These are phyloP conservation scores for Aelia acuminata DNA, from an alignment of 2,888 invertebrate species.

Conservation along the genomic window DNA sequence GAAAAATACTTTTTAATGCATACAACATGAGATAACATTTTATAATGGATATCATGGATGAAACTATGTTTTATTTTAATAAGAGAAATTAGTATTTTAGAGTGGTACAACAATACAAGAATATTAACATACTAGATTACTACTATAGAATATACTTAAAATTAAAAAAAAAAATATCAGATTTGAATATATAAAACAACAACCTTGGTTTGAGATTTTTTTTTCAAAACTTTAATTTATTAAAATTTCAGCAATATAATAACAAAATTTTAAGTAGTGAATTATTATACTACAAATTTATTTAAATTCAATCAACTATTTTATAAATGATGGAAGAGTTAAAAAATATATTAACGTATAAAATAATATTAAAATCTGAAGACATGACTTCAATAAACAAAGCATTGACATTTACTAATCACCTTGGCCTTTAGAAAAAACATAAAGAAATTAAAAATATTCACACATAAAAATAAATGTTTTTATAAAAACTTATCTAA, in stretches of 20 bases:
- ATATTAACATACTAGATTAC: no score
- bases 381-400: not conserved
- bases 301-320: not conserved
- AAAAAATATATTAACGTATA: no score
- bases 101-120: no score
- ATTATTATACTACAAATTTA: not conserved
- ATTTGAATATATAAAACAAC: not conserved
- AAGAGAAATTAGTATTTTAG: no score
- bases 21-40: no score
- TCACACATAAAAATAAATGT: not conserved
- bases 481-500: not conserved
- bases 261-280: not conserved
- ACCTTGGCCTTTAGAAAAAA: slow-evolving; percentile 13
- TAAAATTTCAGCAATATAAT: not conserved
- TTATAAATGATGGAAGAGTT: not conserved
- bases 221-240: not conserved
- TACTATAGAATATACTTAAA: no score
- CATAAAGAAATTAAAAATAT: no score
- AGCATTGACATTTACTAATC: not conserved
- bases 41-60: no score
- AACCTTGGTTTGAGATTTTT: not conserved
- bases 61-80: no score
- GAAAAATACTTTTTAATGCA: no score
- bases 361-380: not conserved
- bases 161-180: not conserved